Base-by-base conservation (phyloP, 2,888 invertebrate species). In the Plemyria rubiginata region DNA sequence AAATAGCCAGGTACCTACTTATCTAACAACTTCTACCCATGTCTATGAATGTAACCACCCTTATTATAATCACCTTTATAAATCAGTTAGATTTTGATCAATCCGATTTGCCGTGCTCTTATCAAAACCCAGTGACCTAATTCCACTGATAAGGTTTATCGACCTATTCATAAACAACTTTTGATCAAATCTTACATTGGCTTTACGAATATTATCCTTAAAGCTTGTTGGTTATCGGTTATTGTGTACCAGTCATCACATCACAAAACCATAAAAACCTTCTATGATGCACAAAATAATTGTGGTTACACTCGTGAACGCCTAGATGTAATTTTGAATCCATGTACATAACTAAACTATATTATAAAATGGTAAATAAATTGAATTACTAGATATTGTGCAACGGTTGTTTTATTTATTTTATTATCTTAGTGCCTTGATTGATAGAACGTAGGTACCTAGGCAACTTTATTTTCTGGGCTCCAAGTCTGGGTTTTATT, bases 311-410 rank as follows among this genome's bases (percentile, higher is more conserved):
- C 48, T 67, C 68, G 56, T 74, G 8, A 3, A 32, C 32, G 6
- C 32, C 22, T 22, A 22, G 22, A 3, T 22, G 22, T 22, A 22
- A 22, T 22, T 22, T 22, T 22, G 22, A 22, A 22, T 22, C 22
- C 22, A 22, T 22, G 22, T 3, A 52, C 51, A 41, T 22, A n/a
- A 29, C 32, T 8, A 6, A 56, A 32, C 46, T 49, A 3, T 46
- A 60, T 75, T 76, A 22, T 22, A 3, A 76, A 72, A 77, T 75
- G 75, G 77, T 82, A 85, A 82, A 82, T 84, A 77, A 80, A 88
- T 80, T 82, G 76, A 77, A 85, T 81, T 79, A 79, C 82, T 87
- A 88, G 87, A 84, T 82, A 86, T 80, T 84, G 81, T 86, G 82
- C 66, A 77, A 46, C 46, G 6, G 62, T 74, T 77, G 81, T 84